phyloP scores from a whole-genome alignment of 2,113 vertebrate species.

The Sterna hirundo region DNA sequence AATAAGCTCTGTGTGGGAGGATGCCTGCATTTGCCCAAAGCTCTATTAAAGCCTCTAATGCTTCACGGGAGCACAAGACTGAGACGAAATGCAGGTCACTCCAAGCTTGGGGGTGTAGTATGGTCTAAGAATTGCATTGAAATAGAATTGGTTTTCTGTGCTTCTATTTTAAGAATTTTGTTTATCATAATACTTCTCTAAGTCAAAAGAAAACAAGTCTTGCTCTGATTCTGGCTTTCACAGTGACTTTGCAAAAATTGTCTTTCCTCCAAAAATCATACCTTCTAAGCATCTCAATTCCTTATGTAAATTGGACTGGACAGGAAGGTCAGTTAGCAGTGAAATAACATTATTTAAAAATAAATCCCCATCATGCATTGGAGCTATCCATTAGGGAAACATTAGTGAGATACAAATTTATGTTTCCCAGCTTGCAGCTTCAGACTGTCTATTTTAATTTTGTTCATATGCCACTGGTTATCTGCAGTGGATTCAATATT shows the following conservation, averaged over 20 bases:
- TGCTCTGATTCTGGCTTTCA: not conserved
- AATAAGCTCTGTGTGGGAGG: not conserved
- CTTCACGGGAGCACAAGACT: not conserved
- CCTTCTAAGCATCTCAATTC: not conserved
- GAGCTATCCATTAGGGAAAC: constrained; percentile 32
- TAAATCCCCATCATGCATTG: not conserved
- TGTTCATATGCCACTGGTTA: constrained; percentile 16
- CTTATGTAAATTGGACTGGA: constrained; percentile 17
- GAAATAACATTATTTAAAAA: constrained; percentile 62
- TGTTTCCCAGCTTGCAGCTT: constrained; percentile 30
- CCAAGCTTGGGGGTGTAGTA: not conserved
- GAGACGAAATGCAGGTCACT: not conserved
- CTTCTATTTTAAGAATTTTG: not conserved
- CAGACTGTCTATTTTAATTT: constrained; percentile 57
- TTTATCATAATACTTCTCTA: not conserved
- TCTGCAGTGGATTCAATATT: constrained; percentile 42
- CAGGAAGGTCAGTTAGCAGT: constrained; percentile 17
- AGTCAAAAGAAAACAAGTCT: not conserved
- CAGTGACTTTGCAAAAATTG: not conserved
- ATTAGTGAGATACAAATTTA: constrained; percentile 43
- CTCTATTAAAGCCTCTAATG: not conserved
- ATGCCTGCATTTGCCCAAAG: not conserved
- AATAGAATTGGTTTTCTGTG: not conserved
- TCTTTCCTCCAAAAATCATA: not conserved
- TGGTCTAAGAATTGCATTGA: not conserved